Base-by-base conservation (phyloP, 1,140 invertebrate species). In the Pseudomyrmex cubaensis region DNA sequence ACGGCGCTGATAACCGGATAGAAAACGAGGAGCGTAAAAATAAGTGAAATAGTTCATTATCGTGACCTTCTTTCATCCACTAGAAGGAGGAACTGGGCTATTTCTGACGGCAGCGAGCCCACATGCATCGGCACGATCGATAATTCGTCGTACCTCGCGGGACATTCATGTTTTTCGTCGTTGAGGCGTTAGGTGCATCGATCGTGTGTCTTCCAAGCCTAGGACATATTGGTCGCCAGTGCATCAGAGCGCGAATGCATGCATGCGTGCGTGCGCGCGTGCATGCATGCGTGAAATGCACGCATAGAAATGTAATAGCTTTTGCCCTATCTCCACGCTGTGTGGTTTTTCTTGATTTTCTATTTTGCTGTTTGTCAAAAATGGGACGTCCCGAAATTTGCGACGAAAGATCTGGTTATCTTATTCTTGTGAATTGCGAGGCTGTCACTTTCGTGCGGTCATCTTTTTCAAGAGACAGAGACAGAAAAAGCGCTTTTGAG, bases 121-220 rank as follows among this genome's bases (percentile, higher is more conserved):
- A 82, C 83, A 85, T 82, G 76, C 83, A 62, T 44, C 83, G 62
- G 59, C 67, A 44, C 25, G 20, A 86, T 85, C 85, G 85, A 86
- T 86, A 85, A 82, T 85, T 56, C 50, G 61, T 75, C 54, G 17
- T 22, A 35, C 22, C 66, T 59, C 52, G 44, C 7, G 52, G 61
- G 73, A 82, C 83, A 64, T 69, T 75, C 75, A 74, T 48, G 72
- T 78, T 86, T 82, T 85, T 84, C 17, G 35, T 52, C 64, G 46
- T 20, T 52, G 56, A 84, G 59, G 46, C 67, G 82, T 66, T 69
- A 83, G 69, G 66, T 84, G 64, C 82, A 84, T 85, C 84, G 84
- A 85, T 85, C 57, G 64, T n/a, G 13, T 8, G 25, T 25, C 7
- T 20, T 50, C 48, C 2, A 1, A 13, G 61, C 63, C 56, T 25